These are phyloP conservation scores for Tangara arthus DNA, from an alignment of 2,797 vertebrate genomes.

Conservation along the genomic window DNA sequence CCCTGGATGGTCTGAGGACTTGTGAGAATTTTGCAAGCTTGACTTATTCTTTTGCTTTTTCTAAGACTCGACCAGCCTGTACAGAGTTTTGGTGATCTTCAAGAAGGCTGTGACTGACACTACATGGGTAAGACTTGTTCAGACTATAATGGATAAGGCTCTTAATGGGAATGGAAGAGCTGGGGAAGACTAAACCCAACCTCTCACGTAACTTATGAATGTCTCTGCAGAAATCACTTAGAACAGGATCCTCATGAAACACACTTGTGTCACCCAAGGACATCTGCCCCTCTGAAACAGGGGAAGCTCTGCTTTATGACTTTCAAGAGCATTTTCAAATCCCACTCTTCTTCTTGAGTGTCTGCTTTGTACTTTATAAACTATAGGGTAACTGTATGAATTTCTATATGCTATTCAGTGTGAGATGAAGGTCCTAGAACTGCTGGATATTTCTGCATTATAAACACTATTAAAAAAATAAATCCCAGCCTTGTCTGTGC, in stretches of 20 bases:
- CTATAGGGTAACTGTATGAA: background rate
- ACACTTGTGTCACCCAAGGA: background rate
- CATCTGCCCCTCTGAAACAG: background rate
- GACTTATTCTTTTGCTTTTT: background rate
- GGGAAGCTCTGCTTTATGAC: background rate
- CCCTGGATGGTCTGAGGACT: background rate
- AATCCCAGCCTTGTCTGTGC: background rate
- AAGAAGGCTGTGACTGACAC: background rate
- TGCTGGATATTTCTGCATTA: background rate
- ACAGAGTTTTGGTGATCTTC: background rate
- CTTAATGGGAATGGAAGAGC: background rate
- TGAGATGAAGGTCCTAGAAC: background rate
- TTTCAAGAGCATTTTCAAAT: background rate
- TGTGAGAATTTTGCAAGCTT: background rate
- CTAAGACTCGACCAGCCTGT: background rate
- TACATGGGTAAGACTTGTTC: background rate
- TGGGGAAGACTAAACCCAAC: background rate
- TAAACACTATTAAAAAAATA: background rate
- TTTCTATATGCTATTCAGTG: background rate
- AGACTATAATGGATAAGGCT: background rate
- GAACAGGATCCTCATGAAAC: background rate
- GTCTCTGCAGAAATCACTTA: background rate
- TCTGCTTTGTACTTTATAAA: background rate
- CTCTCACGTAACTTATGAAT: background rate
- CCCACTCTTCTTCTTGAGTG: background rate